These are phyloP conservation scores for Ia io DNA, from an alignment of 2,113 vertebrate genomes.

Conservation along the genomic window DNA sequence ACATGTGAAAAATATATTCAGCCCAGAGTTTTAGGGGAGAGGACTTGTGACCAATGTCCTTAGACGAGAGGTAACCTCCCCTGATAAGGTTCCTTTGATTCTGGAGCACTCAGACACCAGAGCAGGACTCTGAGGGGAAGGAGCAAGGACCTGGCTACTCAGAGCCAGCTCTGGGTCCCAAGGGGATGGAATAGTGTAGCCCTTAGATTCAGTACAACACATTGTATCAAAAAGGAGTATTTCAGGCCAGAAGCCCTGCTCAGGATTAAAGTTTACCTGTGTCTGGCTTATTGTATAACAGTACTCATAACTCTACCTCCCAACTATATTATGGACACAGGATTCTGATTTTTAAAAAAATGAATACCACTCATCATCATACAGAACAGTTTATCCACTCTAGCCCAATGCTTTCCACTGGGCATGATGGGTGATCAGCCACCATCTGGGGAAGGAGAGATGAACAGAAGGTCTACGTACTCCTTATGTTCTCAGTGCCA, in stretches of 20 bases:
- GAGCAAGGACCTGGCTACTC: accelerated
- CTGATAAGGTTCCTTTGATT: background rate
- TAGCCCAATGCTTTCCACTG: background rate
- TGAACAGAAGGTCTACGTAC: background rate
- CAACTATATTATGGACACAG: background rate
- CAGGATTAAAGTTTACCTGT: background rate
- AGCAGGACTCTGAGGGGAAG: background rate
- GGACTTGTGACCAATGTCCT: background rate
- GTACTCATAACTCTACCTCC: accelerated
- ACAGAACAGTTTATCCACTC: background rate
- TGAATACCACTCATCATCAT: background rate
- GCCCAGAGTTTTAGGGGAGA: background rate
- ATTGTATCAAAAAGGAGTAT: background rate
- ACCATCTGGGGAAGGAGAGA: background rate
- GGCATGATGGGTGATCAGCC: too few species aligned
- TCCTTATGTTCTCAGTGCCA: background rate
- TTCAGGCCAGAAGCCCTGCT: background rate
- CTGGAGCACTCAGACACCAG: background rate
- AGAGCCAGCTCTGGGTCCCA: background rate
- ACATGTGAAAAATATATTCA: background rate
- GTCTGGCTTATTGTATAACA: background rate
- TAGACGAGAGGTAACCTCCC: background rate
- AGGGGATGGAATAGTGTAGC: background rate
- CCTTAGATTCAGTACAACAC: background rate
- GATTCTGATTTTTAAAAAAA: background rate